Evolutionary conservation across 2,888 invertebrate genomes (phyloP).

Genomic region (Drosophila pseudotalamancana): DNA sequence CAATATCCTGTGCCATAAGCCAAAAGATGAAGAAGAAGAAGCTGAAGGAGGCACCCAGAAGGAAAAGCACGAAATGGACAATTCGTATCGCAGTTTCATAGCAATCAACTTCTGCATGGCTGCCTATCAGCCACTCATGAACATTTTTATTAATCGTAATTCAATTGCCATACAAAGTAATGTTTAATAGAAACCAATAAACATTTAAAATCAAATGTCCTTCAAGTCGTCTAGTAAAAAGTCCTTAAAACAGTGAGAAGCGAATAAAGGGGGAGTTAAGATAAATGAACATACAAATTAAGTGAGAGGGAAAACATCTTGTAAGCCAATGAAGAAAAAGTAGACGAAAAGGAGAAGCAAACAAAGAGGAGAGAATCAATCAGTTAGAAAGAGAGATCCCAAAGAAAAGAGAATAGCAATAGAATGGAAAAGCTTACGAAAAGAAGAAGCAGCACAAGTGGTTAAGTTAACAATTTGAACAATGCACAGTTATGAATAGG

Average conservation of each 20-base stretch:
- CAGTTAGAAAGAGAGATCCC: neutral
- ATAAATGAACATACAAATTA: neutral
- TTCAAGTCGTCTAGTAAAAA: neutral
- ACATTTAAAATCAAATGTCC: constrained; percentile 1
- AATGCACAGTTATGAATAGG: no score
- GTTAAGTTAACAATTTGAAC: no score
- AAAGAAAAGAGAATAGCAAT: no score
- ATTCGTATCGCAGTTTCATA: constrained; percentile 12
- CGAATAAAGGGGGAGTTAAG: neutral
- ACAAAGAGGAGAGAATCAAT: neutral
- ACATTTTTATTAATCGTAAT: constrained; percentile 16
- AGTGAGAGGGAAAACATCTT: neutral
- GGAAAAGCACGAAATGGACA: no score
- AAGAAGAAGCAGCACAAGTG: no score
- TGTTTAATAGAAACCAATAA: constrained; percentile 1
- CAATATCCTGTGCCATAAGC: constrained; percentile 30
- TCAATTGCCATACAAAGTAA: constrained; percentile 4
- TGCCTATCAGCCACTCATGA: constrained; percentile 30
- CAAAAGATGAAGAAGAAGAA: constrained; percentile 2
- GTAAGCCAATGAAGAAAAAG: neutral
- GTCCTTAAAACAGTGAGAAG: neutral
- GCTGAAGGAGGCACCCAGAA: no score
- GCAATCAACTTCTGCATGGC: constrained; percentile 34
- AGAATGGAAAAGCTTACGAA: no score
- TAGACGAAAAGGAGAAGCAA: neutral